Evolutionary conservation across 2,888 invertebrate species (phyloP).

Genomic region (Melieria crassipennis): DNA sequence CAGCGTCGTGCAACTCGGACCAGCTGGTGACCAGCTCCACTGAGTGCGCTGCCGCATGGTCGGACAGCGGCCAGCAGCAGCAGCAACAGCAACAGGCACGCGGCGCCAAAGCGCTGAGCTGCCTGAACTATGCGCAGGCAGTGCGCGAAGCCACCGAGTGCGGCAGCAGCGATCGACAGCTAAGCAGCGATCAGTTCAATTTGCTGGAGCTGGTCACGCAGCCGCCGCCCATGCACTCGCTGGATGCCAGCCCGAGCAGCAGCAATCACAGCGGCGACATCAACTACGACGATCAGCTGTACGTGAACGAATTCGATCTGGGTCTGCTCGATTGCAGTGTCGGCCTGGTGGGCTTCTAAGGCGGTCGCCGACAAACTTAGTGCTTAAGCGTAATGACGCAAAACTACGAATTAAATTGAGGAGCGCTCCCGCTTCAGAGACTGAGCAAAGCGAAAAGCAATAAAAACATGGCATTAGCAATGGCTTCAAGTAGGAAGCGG

Average conservation of each 20-base stretch:
- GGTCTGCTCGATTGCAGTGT: conserved; percentile 31
- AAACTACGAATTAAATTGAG: background rate
- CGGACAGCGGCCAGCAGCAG: background rate
- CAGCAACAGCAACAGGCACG: background rate
- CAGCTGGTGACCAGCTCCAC: background rate
- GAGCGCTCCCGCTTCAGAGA: conserved; percentile 8
- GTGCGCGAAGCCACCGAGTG: background rate
- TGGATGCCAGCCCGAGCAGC: conserved; percentile 22
- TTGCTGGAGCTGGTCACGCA: conserved; percentile 10
- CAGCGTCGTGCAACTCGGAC: background rate
- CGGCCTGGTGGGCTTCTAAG: conserved; percentile 14
- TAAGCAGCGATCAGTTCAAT: conserved; percentile 16
- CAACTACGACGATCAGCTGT: conserved; percentile 34
- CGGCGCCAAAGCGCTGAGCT: background rate
- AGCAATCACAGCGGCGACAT: conserved; percentile 23
- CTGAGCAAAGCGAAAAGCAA: conserved; percentile 24
- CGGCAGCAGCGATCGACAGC: background rate
- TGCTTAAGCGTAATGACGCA: background rate
- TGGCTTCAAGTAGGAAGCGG: background rate
- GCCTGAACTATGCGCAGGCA: background rate
- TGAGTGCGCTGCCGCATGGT: background rate
- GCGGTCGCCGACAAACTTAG: background rate
- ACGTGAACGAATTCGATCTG: conserved; percentile 39
- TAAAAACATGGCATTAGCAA: conserved; percentile 19
- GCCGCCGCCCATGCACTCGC: conserved; percentile 6